phyloP scores from a whole-genome alignment of 2,113 vertebrate species.

The Rhineura floridana region DNA sequence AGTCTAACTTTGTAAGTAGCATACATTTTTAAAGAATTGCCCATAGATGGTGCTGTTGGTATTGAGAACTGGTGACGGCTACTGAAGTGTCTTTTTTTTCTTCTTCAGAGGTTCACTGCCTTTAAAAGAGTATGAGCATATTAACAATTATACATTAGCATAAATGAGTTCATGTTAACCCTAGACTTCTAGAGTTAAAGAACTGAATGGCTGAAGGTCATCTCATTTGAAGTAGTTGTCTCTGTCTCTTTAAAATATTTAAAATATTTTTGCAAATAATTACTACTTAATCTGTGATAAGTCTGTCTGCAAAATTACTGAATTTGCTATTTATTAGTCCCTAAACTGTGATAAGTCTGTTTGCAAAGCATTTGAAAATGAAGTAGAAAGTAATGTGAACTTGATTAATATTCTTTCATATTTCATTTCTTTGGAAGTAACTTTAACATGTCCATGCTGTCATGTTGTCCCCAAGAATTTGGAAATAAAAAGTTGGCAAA shows the following conservation, averaged over 20 bases:
- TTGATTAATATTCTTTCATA: background rate
- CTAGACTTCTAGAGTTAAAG: background rate
- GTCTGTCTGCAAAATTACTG: too few relatives aligned
- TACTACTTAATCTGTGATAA: too few relatives aligned
- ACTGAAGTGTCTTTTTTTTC: background rate
- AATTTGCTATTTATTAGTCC: background rate
- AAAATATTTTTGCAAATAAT: too few relatives aligned
- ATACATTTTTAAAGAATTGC: conserved; percentile 46
- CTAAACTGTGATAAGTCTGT: too few relatives aligned
- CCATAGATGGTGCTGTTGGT: conserved; percentile 66
- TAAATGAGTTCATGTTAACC: conserved; percentile 7
- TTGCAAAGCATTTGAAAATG: background rate
- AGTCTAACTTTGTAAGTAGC: background rate
- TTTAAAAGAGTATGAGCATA: background rate
- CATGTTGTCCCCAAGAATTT: background rate
- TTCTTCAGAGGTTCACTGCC: background rate
- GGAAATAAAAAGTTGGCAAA: background rate
- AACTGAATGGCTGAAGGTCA: background rate
- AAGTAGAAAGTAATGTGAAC: background rate
- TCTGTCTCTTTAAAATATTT: background rate
- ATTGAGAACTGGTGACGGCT: conserved; percentile 30
- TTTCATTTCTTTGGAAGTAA: background rate
- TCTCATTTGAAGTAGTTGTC: background rate
- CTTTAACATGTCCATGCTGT: background rate
- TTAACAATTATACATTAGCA: background rate